Percentiles rank a stretch among this genome's conserved stretches.
Evolutionary conservation across 2,113 vertebrate genomes (phyloP).

Genomic region (Anoura caudifer): DNA sequence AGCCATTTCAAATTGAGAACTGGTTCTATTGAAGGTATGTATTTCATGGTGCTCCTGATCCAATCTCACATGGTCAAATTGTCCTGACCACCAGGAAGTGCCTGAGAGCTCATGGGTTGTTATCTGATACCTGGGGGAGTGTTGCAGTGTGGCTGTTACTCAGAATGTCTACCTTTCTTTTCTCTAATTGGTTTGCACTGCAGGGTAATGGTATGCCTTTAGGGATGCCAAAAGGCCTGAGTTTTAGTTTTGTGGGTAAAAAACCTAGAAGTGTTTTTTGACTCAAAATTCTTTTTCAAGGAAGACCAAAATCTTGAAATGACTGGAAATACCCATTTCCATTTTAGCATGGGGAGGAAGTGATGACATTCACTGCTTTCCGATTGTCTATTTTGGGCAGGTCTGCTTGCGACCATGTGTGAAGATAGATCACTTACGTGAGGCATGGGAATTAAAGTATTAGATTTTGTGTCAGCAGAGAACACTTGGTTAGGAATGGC

Average conservation of each 20-base stretch:
- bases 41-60: not conserved
- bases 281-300: not conserved
- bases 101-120: not conserved
- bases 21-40: not conserved
- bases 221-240: not conserved
- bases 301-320: not conserved
- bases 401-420: not conserved
- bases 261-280: not conserved
- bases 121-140: not conserved
- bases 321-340: not conserved
- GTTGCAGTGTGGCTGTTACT: not conserved
- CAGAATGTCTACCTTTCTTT: not conserved
- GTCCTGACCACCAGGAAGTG: not conserved
- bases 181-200: not conserved
- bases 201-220: not conserved
- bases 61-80: not conserved
- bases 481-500: not conserved
- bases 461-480: not conserved
- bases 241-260: not conserved
- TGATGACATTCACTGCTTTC: not conserved
- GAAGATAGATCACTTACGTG: not conserved
- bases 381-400: not conserved
- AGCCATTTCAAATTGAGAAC: not conserved
- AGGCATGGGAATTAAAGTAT: not conserved
- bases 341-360: not conserved